Base-by-base conservation (phyloP, 2,888 invertebrate genomes). In the Eubasilissa splendida region DNA sequence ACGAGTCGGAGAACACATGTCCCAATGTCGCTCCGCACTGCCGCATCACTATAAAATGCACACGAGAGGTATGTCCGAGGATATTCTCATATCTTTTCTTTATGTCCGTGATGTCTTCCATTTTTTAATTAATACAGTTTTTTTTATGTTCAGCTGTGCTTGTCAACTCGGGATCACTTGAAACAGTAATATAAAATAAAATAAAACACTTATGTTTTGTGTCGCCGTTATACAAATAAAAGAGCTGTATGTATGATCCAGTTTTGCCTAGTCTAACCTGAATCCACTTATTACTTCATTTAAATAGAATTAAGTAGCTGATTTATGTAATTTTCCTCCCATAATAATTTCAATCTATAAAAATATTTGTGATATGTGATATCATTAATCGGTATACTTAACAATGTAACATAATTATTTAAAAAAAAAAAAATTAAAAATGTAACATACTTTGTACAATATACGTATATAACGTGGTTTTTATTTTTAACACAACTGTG, bases 31-130 rank as follows among this genome's bases (percentile, higher is more conserved):
- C 95, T 85, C 97, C 97, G 84, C 95, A 96, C 90, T 97, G 96
- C 91, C 96, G 96, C 89, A 96, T 97, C 87, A 97, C 96, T 82
- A 93, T 97, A 85, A 96, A 96, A 90, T 96, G 96, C 88, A 97
- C 97, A 85, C 93, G 95, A 90, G 97, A 97, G 92, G 95, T 95
- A 89, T 92, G 90, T 88, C 86, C 22, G 63, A 12, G 60, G 60
- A 63, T 31, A 63, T 63, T 11, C 12, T 33, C 52, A 53, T 76
- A 59, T 31, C 42, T 78, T 53, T 68, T 53, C 65, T 12, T 63
- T 22, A 31, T 9, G n/a, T 58, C n/a, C 4, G 4, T n/a, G 22
- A 4, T 63, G 31, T 4, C 33, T 63, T 63, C 63, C n/a, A 31
- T 22, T 31, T 14, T 14, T 59, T 59, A 14, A 5, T 8, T 8